Base-by-base conservation (phyloP, 2,888 invertebrate species). In the Gastrophysa polygoni region DNA sequence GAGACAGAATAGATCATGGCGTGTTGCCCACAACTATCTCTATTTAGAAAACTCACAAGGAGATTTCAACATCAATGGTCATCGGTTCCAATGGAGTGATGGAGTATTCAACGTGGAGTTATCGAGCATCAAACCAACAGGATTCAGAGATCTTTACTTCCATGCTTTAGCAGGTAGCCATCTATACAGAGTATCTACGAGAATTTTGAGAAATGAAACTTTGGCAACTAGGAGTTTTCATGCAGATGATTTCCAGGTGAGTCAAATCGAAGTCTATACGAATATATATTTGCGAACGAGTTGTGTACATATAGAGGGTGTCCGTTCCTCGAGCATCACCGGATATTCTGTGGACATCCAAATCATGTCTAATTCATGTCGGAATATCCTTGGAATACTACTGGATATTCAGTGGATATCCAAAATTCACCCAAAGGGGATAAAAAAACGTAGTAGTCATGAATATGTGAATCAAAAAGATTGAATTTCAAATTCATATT, bases 21-120 rank as follows among this genome's bases (percentile, higher is more conserved):
- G 89, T 24, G 80, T 86, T 16, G 75, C 76, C 20, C 91, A 93
- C 72, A 91, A 90, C 73, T 92, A 85, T 73, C 91, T 91, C 79
- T 85, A 85, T 71, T 87, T 91, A 71, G 90, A 91, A 74, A 91
- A 92, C 0, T 73, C 86, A 0, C 82, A 83, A 73, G 90, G 91
- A 0, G 87, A 89, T 68, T 84, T 89, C 57, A 82, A 84, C 49
- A 84, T 92, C 52, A 88, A 87, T 34, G 90, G 88, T 0, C 85
- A 89, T 69, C 80, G 83, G 0, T 93, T 91, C 81, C 88, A 89
- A 73, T 93, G 92, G 92, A 88, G 86, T 66, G 92, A 92, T 73
- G 92, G 92, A 0, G 84, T 92, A 8, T 92, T 92, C 79, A 91
- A 91, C 60, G 77, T 90, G 1, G 87, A 88, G 0, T 73, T 91